phyloP scores from a whole-genome alignment of 2,113 vertebrate genomes.

The Dolichallabes microphthalmus region DNA sequence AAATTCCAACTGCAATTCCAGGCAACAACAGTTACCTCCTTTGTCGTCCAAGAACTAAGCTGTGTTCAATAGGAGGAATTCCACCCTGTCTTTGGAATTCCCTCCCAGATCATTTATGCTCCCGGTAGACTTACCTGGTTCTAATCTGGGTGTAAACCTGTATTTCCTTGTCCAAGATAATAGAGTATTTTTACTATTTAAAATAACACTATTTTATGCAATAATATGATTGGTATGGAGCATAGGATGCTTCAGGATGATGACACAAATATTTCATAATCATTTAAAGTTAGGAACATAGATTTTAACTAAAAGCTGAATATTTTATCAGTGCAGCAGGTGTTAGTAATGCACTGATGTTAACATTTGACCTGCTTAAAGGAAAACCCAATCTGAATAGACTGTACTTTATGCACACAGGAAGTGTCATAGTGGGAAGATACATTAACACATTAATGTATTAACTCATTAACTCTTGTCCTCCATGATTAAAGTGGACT shows the following conservation, averaged over 20 bases:
- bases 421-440: not conserved
- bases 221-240: not conserved
- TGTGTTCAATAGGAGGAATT: no score
- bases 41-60: no score
- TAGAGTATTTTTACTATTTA: not conserved
- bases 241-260: not conserved
- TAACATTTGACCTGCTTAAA: not conserved
- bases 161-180: not conserved
- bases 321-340: slow-evolving; percentile 2
- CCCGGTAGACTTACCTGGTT: no score
- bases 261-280: not conserved
- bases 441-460: not conserved
- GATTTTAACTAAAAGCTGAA: not conserved
- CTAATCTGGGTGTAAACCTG: no score
- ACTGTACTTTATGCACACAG: not conserved
- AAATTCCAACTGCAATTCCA: no score
- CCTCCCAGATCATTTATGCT: no score
- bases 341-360: slow-evolving; percentile 1
- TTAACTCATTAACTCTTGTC: not conserved
- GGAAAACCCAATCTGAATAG: not conserved
- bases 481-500: not conserved
- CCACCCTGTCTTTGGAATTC: no score
- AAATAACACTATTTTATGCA: not conserved
- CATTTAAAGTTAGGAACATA: not conserved
- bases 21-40: no score